Base-by-base conservation (phyloP, 2,888 invertebrate genomes). In the Tachina lurida region DNA sequence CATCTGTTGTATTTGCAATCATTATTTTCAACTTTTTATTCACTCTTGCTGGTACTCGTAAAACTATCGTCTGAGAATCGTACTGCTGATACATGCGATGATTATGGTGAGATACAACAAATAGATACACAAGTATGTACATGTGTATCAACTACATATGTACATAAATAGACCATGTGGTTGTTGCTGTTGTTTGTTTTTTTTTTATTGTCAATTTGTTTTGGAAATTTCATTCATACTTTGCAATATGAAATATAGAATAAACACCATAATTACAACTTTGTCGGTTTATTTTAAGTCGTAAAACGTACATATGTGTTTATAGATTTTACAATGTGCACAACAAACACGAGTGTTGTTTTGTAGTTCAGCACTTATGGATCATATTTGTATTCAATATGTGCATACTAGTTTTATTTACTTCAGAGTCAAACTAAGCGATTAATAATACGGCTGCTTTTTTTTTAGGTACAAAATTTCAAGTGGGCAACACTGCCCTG, bases 141-240 rank as follows among this genome's bases (percentile, higher is more conserved):
- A 49, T 49, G 47, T 74, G 47, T 49, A 49, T 49, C 19, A 58
- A 49, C 13, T 43, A 13, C 39, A 58, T 68, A 41, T 19, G n/a
- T n/a, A n/a, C n/a, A 58, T 60, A 41, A 13, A 31, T 58, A 13
- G 15, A 41, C 54, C 10, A 49, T 49, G 63, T 15, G n/a, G 4
- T n/a, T 10, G n/a, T 17, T 45, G 19, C 10, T 60, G 31, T 60
- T 68, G 19, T 39, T 76, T 15, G 31, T 75, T 31, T 39, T 77
- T 54, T 9, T 19, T 63, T 22, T 63, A 63, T 63, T 77, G 47
- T 13, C 58, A 77, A 78, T 70, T 70, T 60, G 80, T 43, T 56
- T 39, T 39, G 45, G 45, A 58, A 68, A 58, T 39, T 78, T 78
- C 49, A 78, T 68, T 78, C 49, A 78, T 78, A 17, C n/a, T 19